Evolutionary conservation across 2,113 vertebrate genomes (phyloP).

Genomic region (Pomatostomus ruficeps): DNA sequence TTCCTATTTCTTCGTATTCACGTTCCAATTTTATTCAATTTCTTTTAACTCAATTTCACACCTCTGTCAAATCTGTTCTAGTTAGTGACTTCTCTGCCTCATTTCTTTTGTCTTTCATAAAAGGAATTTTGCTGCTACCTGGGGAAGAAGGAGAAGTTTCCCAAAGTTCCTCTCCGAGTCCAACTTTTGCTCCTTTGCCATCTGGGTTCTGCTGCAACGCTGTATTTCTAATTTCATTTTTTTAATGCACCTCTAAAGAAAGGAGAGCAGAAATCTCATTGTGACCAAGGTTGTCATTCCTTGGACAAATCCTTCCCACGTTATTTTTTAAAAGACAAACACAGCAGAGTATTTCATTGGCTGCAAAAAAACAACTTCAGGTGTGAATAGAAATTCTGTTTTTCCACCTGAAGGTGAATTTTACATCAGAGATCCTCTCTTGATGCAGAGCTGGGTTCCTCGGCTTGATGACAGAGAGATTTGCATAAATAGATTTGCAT

Average conservation of each 20-base stretch:
- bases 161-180: background rate
- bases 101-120: background rate
- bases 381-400: background rate
- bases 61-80: background rate
- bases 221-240: background rate
- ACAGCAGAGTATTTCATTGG: background rate
- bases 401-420: background rate
- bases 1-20: background rate
- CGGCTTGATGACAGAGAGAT: background rate
- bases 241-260: background rate
- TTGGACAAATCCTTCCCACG: background rate
- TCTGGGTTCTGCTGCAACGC: background rate
- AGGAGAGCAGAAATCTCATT: background rate
- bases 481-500: background rate
- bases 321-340: background rate
- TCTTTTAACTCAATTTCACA: conserved; percentile 20
- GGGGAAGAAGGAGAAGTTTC: background rate
- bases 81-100: background rate
- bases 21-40: background rate
- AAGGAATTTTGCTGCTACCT: background rate
- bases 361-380: background rate
- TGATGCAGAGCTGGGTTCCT: background rate
- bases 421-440: background rate
- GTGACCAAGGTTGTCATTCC: background rate
- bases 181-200: background rate